Evolutionary conservation across 2,888 invertebrate genomes (phyloP), one percentile per base, ranked within the genome.

Genomic region (Adelognathus sp.): DNA sequence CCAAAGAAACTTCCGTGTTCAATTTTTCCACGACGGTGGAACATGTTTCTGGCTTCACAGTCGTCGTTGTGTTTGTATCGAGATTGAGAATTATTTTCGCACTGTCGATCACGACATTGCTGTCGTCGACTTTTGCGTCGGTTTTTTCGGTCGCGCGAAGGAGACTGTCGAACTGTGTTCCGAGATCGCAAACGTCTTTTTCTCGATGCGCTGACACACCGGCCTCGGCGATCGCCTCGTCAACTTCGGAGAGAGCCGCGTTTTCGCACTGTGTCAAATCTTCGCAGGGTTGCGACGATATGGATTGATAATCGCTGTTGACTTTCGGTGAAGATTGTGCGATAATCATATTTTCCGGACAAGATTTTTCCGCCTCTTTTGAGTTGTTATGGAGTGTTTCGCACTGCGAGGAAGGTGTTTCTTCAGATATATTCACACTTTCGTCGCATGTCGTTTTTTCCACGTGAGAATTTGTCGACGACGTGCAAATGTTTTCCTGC

Each of bases 21-120:
- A 76, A 66, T 4, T 75, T 67, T 3, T 81, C 78, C 7, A 77
- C 70, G 24, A 60, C 64, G 1, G 52, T 63, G 1, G 71, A 44
- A 16, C 24, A 61, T 39, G 70, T 74, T 61, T 90, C 89, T 7
- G 87, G 82, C 76, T 90, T 91, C 88, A 91, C 85, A 3, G 90
- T 89, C 0, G 91, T 91, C 29, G 91, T 91, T 1, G 90, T 91
- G 36, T 91, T 90, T 0, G 91, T 91, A 46, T 91, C 91, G 0
- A 91, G 81, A 76, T 91, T 91, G 29, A 91, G 79, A 24, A 91
- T 85, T 9, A 91, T 90, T 60, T 91, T 88, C 24, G 84, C 86
- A 39, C 75, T 87, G 6, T 87, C 87, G 24, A 80, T 56, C 18
- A 69, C 81, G 52, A 4, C 83, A 61, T 85, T 82, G 64, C 41